Base-by-base conservation (phyloP, 2,797 vertebrate genomes). In the Coregonus sp. region DNA sequence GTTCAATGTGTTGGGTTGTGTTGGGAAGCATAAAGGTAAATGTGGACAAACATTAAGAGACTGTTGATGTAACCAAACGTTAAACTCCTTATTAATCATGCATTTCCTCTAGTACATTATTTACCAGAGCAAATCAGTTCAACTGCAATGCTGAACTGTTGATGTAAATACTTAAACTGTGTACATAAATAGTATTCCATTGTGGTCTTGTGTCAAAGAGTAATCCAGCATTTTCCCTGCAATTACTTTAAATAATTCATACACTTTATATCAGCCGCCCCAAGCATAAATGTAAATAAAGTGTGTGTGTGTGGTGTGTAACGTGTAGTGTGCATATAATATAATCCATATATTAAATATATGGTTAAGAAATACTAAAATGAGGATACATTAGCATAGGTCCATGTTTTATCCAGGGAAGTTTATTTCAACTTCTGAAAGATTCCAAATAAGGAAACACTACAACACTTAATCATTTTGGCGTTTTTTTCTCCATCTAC, bases 51-150 rank as follows among this genome's bases (percentile, higher is more conserved):
- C 59, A 90, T 89, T 87, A 84, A 79, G 72, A 86, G 88, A 85
- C 83, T 83, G 80, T 75, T 72, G 78, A 79, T 75, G 87, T 74
- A 74, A 29, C 75, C 70, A 72, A 52, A 79, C 81, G 75, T 87
- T 89, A 78, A 86, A 90, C 81, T 83, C 71, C 87, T 86, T 87
- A 82, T 91, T 88, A 89, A 88, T 90, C 80, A 85, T 87, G 40
- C 40, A 47, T 47, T 84, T 89, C 88, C 74, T 84, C 85, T 84
- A 70, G 77, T 87, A 86, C 77, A 87, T 88, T 84, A 86, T 90
- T 90, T 91, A 85, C 80, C 75, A 80, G 69, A 4, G 83, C 78
- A 77, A 72, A 83, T 79, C 82, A 85, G 83, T 84, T 85, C 85
- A 50, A 88, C 85, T 40, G 79, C 80, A 73, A 16, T 33, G 76